These are phyloP conservation scores for Cephus pulcher DNA, from an alignment of 2,888 invertebrate species.

Conservation along the genomic window DNA sequence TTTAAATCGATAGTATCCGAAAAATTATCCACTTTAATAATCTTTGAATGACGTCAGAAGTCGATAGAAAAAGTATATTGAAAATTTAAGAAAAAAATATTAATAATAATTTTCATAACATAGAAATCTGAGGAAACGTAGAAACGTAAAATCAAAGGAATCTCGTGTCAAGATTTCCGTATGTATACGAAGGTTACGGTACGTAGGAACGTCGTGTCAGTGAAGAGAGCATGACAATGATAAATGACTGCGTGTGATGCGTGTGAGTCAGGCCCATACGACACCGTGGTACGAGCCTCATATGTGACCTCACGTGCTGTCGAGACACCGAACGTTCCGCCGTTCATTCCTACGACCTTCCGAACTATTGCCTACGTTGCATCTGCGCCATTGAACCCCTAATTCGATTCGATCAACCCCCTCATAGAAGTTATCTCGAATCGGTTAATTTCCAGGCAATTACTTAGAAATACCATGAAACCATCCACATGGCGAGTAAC, in stretches of 20 bases:
- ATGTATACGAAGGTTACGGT: conserved; percentile 33
- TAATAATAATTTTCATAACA: not conserved
- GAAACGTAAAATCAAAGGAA: conserved; percentile 29
- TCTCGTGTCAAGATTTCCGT: conserved; percentile 34
- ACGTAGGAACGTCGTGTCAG: conserved; percentile 45
- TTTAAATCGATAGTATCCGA: not conserved
- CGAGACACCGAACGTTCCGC: conserved; percentile 43
- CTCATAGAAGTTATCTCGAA: conserved; percentile 2
- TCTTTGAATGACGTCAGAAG: not conserved
- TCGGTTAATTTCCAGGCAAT: conserved; percentile 50
- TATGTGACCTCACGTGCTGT: conserved; percentile 54
- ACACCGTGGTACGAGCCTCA: conserved; percentile 54
- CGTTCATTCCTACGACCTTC: conserved; percentile 7
- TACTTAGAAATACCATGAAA: not conserved
- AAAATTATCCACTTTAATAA: not conserved
- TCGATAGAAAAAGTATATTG: not conserved
- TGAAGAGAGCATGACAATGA: conserved; percentile 65
- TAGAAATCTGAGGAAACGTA: not conserved
- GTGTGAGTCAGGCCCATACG: conserved; percentile 64
- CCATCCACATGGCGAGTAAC: not conserved
- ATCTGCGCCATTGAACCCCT: conserved; percentile 56
- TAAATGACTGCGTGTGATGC: conserved; percentile 62
- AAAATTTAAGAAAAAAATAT: not conserved
- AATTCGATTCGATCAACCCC: conserved; percentile 38
- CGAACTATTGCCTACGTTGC: conserved; percentile 61